Evolutionary conservation across 2,113 vertebrate genomes (phyloP), one percentile per base, ranked within the genome.

Genomic region (Podarcis muralis): DNA sequence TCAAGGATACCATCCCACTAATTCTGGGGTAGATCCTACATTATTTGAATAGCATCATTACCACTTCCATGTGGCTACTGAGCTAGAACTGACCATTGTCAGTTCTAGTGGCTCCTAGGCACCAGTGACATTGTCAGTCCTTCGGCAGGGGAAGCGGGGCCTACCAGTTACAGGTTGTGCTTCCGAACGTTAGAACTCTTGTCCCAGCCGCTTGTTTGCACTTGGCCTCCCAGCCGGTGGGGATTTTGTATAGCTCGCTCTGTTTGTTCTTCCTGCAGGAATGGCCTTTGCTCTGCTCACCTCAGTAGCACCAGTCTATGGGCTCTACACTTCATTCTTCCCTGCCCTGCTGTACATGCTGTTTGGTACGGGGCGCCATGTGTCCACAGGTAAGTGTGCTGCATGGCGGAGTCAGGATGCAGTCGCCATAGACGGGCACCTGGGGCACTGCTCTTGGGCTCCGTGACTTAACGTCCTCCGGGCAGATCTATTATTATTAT

Each of bases 201-300:
- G 40, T 23, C 32, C 40, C 4, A 32, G 16, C 6, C 32, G 35
- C 16, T 59, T 30, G 53, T 76, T 37, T 30, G 30, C 7, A 13
- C n/a, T 69, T 53, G 43, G 7, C 4, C 3, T 27, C 59, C 18
- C 77, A 57, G 43, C 65, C 48, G 15, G 6, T 27, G 12, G 57
- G 13, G 32, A 57, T 72, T 81, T 48, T 48, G n/a, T 74, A n/a
- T 37, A 40, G 15, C 27, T 76, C n/a, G 68, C 83, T 66, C 40
- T 88, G 72, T 48, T 75, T 76, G 69, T 65, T 74, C 35, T 83
- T 79, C 40, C 82, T 9, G 78, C 93, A 98, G 98, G 98, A 43
- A 99, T 99, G 98, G 98, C 98, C 25, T 99, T 99, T 92, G 98
- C 98, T 37, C 95, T 99, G 72, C 97, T 99, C 92, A 98, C 98